These are phyloP conservation scores for Leptobrachium ailaonicum DNA, from an alignment of 2,113 vertebrate genomes.

Conservation along the genomic window DNA sequence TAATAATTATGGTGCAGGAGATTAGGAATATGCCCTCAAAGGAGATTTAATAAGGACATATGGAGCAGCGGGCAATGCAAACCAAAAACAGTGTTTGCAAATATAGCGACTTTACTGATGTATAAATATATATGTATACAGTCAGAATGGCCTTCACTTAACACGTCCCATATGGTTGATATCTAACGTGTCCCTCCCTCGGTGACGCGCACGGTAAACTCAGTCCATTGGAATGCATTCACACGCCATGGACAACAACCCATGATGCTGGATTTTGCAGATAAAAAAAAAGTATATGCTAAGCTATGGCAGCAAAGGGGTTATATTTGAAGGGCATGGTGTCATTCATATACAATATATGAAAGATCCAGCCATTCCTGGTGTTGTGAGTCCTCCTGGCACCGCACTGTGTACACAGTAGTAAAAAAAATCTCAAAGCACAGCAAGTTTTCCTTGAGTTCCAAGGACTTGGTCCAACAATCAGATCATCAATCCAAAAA, in stretches of 20 bases:
- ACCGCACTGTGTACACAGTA: constrained; percentile 8
- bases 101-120: too few species aligned
- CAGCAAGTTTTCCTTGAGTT: constrained; percentile 8
- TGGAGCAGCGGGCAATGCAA: too few species aligned
- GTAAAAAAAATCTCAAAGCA: constrained; percentile 24
- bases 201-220: background rate
- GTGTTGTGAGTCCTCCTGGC: constrained; percentile 1
- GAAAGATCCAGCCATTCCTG: too few species aligned
- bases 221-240: constrained; percentile 29
- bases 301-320: too few species aligned
- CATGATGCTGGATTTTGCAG: too few species aligned
- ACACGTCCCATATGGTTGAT: constrained; percentile 18
- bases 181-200: background rate
- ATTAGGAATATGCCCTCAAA: too few species aligned
- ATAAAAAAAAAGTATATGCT: too few species aligned
- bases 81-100: too few species aligned
- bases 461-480: constrained; percentile 14
- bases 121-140: background rate
- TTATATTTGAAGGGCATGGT: too few species aligned
- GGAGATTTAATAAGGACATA: too few species aligned
- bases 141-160: constrained; percentile 8
- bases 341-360: too few species aligned
- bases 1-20: too few species aligned
- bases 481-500: background rate
- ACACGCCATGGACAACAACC: background rate